Conservation (phyloP, 2,113 vertebrate species). For the Pedetes capensis region DNA sequence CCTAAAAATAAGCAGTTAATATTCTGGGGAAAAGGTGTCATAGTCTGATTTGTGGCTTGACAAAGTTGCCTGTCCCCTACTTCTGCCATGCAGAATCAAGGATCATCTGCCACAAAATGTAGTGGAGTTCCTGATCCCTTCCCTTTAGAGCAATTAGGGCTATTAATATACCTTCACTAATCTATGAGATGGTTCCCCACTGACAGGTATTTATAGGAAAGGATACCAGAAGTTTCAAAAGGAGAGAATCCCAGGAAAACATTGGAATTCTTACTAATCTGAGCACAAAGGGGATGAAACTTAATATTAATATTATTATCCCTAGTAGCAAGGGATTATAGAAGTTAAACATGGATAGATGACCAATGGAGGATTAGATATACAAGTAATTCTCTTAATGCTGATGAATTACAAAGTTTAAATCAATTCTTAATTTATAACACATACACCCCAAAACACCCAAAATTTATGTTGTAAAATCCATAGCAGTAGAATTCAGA, state of each 20-base stretch:
- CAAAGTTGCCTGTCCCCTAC: neutral
- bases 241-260: neutral
- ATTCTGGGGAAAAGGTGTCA: neutral
- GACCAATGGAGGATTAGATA: neutral
- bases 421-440: neutral
- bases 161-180: slow-evolving; percentile 6
- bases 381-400: neutral
- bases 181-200: slow-evolving; percentile 18
- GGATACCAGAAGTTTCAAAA: slow-evolving; percentile 13
- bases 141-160: neutral
- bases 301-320: slow-evolving; percentile 6
- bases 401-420: neutral
- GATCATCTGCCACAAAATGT: neutral
- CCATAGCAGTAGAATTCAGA: neutral
- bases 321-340: neutral
- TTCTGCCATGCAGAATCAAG: neutral
- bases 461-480: neutral
- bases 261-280: neutral
- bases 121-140: neutral
- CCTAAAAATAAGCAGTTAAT: neutral
- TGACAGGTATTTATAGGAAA: slow-evolving; percentile 18
- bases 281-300: neutral
- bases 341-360: neutral
- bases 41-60: neutral
- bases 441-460: neutral